These are phyloP conservation scores for Bubo scandiacus DNA, from an alignment of 2,113 vertebrate species.

Conservation along the genomic window DNA sequence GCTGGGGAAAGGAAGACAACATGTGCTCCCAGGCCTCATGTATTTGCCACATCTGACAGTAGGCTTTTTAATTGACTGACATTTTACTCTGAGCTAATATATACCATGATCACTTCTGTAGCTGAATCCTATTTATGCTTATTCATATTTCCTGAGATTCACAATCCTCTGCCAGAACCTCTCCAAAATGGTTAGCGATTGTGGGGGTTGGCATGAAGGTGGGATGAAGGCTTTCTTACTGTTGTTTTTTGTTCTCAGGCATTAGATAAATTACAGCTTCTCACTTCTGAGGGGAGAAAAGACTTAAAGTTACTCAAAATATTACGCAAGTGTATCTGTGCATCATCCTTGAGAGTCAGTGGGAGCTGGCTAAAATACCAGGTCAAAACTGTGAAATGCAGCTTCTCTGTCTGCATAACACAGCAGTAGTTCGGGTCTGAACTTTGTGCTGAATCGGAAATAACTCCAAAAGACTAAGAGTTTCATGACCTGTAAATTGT, in stretches of 20 bases:
- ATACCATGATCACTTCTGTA: background rate
- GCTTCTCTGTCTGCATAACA: background rate
- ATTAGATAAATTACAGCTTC: background rate
- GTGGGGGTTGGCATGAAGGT: background rate
- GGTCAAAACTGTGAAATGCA: background rate
- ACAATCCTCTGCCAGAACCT: background rate
- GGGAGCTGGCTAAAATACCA: background rate
- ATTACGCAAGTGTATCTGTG: background rate
- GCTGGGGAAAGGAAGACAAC: background rate
- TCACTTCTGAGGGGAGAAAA: background rate
- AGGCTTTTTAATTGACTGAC: background rate
- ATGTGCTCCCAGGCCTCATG: background rate
- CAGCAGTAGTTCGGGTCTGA: background rate
- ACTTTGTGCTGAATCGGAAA: background rate
- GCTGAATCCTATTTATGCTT: background rate
- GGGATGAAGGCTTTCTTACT: background rate
- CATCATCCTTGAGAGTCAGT: background rate
- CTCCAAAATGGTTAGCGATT: background rate
- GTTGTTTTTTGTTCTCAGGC: background rate
- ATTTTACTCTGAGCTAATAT: background rate
- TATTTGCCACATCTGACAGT: background rate
- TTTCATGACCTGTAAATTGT: background rate
- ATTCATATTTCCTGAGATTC: background rate
- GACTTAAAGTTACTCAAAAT: background rate
- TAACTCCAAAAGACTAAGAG: background rate